Conservation (phyloP, 1,140 invertebrate genomes). For the Trichogramma pretiosum region DNA sequence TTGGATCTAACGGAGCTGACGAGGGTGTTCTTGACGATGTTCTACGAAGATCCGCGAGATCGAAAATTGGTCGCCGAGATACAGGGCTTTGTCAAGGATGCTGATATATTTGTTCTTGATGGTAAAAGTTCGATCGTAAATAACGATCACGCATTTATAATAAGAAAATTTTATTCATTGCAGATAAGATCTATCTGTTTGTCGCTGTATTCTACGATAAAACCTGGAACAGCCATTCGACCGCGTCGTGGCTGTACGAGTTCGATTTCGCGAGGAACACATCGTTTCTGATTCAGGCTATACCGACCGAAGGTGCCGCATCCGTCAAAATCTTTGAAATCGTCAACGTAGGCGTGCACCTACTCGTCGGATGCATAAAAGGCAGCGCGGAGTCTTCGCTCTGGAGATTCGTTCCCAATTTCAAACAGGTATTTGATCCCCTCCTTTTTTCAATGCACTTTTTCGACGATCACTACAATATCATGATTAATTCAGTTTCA, state of each 20-base stretch:
- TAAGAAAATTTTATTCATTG: conserved; percentile 2
- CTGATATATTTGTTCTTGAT: conserved; percentile 19
- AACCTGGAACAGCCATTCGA: conserved; percentile 13
- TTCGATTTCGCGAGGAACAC: conserved; percentile 18
- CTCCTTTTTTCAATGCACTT: neutral
- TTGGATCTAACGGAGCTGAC: conserved; percentile 15
- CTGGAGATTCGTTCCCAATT: conserved; percentile 19
- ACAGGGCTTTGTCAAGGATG: conserved; percentile 25
- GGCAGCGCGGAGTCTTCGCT: conserved; percentile 22
- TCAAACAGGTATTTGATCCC: conserved; percentile 15
- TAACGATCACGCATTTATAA: neutral
- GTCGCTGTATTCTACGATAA: conserved; percentile 29
- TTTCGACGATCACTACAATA: no score
- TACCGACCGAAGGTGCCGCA: conserved; percentile 24
- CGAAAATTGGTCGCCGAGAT: conserved; percentile 4
- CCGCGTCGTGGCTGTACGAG: conserved; percentile 25
- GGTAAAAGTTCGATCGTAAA: conserved; percentile 11
- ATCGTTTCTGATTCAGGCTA: conserved; percentile 17
- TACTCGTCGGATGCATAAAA: conserved; percentile 24
- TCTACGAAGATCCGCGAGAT: neutral
- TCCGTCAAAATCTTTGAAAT: conserved; percentile 25
- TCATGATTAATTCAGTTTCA: conserved; percentile 4
- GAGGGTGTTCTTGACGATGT: conserved; percentile 20
- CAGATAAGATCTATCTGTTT: conserved; percentile 24
- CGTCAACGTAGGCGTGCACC: conserved; percentile 13